Percentiles rank a stretch among this genome's conserved stretches.
phyloP scores from a whole-genome alignment of 2,797 vertebrate species.

The Trematomus bernacchii region DNA sequence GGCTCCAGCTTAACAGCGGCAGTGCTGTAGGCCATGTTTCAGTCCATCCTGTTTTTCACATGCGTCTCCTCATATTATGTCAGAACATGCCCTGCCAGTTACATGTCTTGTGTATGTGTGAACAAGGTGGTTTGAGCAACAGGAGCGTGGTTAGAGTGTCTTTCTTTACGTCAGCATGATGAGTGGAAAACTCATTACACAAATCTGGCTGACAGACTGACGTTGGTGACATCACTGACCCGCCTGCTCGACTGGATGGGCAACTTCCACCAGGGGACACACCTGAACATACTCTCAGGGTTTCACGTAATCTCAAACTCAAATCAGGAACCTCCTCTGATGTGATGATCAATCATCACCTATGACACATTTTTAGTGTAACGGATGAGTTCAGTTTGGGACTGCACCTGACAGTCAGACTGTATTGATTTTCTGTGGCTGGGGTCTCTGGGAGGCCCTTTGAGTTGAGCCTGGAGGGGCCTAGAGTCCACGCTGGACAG shows the following conservation, averaged over 20 bases:
- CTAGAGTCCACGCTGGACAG: slow-evolving; percentile 54
- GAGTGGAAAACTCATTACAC: slow-evolving; percentile 77
- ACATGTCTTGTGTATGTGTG: slow-evolving; percentile 10
- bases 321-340: slow-evolving; percentile 64
- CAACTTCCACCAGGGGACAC: slow-evolving; percentile 65
- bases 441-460: slow-evolving; percentile 56
- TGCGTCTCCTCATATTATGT: slow-evolving; percentile 50
- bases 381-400: slow-evolving; percentile 24
- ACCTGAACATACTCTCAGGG: slow-evolving; percentile 55
- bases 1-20: slow-evolving; percentile 28
- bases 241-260: slow-evolving; percentile 74
- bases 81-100: slow-evolving; percentile 60
- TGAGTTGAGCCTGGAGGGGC: slow-evolving; percentile 56
- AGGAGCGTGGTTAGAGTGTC: slow-evolving; percentile 14
- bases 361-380: slow-evolving; percentile 37
- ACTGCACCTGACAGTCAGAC: slow-evolving; percentile 43
- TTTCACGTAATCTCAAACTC: slow-evolving; percentile 49
- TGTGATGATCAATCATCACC: slow-evolving; percentile 38
- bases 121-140: slow-evolving; percentile 21
- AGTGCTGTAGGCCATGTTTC: slow-evolving; percentile 43
- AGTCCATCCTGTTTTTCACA: slow-evolving; percentile 43
- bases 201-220: slow-evolving; percentile 62
- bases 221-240: slow-evolving; percentile 71
- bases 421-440: slow-evolving; percentile 69
- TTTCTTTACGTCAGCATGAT: slow-evolving; percentile 70